A percentile compares a stretch with the other conserved stretches of the same genome.
Conservation (phyloP, 2,888 invertebrate species). For the Sesia apiformis region DNA sequence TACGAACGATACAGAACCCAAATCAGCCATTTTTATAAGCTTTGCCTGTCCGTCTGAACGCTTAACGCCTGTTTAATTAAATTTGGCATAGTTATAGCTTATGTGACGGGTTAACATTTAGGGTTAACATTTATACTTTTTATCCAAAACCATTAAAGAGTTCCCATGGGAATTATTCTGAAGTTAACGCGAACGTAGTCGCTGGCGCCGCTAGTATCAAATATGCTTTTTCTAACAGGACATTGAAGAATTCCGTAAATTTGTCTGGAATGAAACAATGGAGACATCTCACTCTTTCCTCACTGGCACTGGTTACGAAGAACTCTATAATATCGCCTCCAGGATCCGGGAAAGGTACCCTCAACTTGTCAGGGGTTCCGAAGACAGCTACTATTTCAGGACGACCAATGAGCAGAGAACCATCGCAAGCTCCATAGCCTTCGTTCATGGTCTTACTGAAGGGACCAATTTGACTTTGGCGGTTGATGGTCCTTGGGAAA, state of each 20-base stretch:
- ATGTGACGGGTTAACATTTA: too few species aligned
- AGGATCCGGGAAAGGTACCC: conserved; percentile 41
- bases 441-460: conserved; percentile 68
- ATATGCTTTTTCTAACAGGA: conserved; percentile 75
- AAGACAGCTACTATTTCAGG: conserved; percentile 72
- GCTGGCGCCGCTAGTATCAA: too few species aligned
- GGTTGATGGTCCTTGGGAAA: conserved; percentile 25
- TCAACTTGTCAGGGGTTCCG: conserved; percentile 55
- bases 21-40: too few species aligned
- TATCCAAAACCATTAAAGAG: too few species aligned
- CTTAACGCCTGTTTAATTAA: too few species aligned
- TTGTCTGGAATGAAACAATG: conserved; percentile 79
- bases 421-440: conserved; percentile 75
- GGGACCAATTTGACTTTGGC: conserved; percentile 26
- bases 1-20: too few species aligned
- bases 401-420: conserved; percentile 76
- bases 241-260: conserved; percentile 76
- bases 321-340: conserved; percentile 76
- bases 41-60: too few species aligned
- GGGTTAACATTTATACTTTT: too few species aligned
- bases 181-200: too few species aligned
- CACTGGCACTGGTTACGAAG: conserved; percentile 76
- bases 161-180: too few species aligned
- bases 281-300: conserved; percentile 71
- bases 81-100: too few species aligned